A percentile compares a stretch with the other conserved stretches of the same genome.
These are phyloP conservation scores for Lithophane leautieri DNA, from an alignment of 2,888 invertebrate genomes.

Conservation along the genomic window DNA sequence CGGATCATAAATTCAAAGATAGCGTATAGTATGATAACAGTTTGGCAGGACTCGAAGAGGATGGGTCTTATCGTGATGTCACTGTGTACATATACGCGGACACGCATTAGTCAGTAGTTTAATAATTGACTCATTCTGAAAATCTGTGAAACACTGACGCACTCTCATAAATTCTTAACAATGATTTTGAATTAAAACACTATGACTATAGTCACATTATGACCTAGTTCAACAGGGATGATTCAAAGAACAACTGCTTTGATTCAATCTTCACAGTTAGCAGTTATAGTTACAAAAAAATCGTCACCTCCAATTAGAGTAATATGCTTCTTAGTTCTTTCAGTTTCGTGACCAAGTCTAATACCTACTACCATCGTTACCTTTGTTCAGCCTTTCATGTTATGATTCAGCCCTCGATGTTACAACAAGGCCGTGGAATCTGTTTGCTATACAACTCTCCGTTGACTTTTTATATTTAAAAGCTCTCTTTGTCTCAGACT, in stretches of 20 bases:
- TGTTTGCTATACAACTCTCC: slow-evolving; percentile 66
- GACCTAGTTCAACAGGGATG: slow-evolving; percentile 16
- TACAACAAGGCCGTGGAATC: slow-evolving; percentile 64
- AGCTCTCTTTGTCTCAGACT: slow-evolving; percentile 74
- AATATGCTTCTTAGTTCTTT: slow-evolving; percentile 11
- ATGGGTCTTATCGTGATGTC: slow-evolving; percentile 80
- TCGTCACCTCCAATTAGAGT: slow-evolving; percentile 19
- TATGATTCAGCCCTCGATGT: slow-evolving; percentile 58
- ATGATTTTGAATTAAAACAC: slow-evolving; percentile 54
- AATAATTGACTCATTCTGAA: slow-evolving; percentile 82
- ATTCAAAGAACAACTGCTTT: slow-evolving; percentile 21
- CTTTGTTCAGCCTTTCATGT: slow-evolving; percentile 44
- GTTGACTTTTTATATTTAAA: slow-evolving; percentile 73
- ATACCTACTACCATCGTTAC: slow-evolving; percentile 17
- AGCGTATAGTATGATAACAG: slow-evolving; percentile 74
- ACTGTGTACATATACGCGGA: slow-evolving; percentile 67
- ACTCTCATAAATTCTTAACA: slow-evolving; percentile 66
- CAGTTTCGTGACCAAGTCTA: no score
- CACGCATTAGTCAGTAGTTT: slow-evolving; percentile 74
- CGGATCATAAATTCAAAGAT: slow-evolving; percentile 74
- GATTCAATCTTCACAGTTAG: background rate
- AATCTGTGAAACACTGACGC: slow-evolving; percentile 78
- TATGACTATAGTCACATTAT: slow-evolving; percentile 14
- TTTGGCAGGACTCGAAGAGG: slow-evolving; percentile 78
- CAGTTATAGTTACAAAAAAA: slow-evolving; percentile 30